Conservation (phyloP, 2,113 vertebrate species). For the Microtus montanus region DNA sequence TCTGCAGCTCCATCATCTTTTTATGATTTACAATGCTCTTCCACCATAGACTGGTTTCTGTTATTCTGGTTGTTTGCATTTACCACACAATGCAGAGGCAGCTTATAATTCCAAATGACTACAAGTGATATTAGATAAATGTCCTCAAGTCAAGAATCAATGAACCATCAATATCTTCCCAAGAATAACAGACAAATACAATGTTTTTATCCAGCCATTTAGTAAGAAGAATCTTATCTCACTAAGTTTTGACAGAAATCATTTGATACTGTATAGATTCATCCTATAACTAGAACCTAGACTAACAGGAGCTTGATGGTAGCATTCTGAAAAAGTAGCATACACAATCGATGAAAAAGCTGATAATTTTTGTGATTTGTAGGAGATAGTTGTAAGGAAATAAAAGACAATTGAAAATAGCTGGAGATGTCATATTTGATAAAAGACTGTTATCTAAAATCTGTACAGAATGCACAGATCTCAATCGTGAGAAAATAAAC, state of each 20-base stretch:
- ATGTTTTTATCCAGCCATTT: neutral
- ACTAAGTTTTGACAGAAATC: neutral
- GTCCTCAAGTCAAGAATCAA: neutral
- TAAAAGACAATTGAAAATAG: neutral
- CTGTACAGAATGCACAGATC: neutral
- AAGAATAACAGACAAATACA: neutral
- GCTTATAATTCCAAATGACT: neutral
- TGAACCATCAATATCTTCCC: neutral
- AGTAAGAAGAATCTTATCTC: neutral
- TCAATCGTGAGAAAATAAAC: neutral
- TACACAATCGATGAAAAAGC: neutral
- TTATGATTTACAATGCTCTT: neutral
- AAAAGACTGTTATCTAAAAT: neutral
- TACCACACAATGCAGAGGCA: neutral
- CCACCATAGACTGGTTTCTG: neutral
- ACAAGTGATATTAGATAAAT: neutral
- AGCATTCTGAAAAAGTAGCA: neutral
- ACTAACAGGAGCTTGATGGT: neutral
- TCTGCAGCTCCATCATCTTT: rapidly evolving
- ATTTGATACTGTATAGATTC: neutral
- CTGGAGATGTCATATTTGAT: neutral
- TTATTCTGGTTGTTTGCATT: neutral
- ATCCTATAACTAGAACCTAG: neutral
- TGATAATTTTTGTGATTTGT: too few species aligned
- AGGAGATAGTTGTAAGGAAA: neutral